These are phyloP conservation scores for Coreius guichenoti DNA, from an alignment of 2,797 vertebrate genomes.

Conservation along the genomic window DNA sequence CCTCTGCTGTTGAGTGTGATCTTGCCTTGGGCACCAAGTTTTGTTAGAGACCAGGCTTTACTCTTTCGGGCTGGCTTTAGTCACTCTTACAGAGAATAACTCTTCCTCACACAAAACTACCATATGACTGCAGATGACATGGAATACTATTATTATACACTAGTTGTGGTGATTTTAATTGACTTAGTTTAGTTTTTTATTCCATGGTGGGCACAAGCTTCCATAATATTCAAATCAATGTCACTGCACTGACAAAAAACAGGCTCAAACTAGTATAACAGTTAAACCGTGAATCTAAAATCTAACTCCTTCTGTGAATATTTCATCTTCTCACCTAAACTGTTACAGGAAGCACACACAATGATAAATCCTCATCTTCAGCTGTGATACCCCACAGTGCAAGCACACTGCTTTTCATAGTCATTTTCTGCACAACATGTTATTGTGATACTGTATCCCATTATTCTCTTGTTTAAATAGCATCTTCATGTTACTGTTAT, in stretches of 20 bases:
- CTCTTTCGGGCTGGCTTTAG: background rate
- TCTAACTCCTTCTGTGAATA: background rate
- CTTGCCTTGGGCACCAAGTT: slow-evolving; percentile 14
- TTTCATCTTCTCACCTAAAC: slow-evolving; percentile 3
- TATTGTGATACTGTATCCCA: background rate
- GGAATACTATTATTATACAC: background rate
- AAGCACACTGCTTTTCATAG: background rate
- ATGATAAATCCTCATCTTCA: slow-evolving; percentile 18
- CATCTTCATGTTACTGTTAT: background rate
- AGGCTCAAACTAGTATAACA: background rate
- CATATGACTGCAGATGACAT: background rate
- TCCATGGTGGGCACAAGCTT: too few species aligned
- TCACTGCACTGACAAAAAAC: background rate
- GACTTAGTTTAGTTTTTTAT: too few species aligned
- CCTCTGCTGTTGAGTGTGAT: slow-evolving; percentile 42
- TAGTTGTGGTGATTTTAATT: background rate
- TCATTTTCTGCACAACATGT: slow-evolving; percentile 5
- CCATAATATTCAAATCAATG: background rate
- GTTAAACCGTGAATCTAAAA: background rate
- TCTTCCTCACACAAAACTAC: background rate
- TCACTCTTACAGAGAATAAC: background rate
- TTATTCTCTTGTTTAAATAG: slow-evolving; percentile 8
- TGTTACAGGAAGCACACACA: slow-evolving; percentile 14
- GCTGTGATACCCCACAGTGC: background rate
- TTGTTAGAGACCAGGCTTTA: background rate